Percentiles rank a stretch among this genome's conserved stretches.
These are phyloP conservation scores for Phocoena phocoena DNA, from an alignment of 2,113 vertebrate species.

Conservation along the genomic window DNA sequence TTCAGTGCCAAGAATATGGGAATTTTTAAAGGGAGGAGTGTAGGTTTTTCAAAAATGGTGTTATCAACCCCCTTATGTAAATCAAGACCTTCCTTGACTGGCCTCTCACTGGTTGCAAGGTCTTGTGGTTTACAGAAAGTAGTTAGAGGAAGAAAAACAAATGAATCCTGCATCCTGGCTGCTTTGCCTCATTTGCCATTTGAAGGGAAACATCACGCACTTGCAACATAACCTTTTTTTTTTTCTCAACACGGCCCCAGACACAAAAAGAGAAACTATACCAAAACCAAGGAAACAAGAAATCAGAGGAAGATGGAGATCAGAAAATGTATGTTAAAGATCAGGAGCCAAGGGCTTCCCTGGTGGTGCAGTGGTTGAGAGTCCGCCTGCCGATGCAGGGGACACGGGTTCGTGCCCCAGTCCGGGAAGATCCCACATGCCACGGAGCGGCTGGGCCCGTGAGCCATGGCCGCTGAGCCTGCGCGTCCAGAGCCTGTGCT, in stretches of 20 bases:
- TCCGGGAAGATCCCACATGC: no score
- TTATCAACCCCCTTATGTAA: not conserved
- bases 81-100: not conserved
- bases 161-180: not conserved
- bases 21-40: not conserved
- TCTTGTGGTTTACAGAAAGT: not conserved
- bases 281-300: slow-evolving; percentile 1
- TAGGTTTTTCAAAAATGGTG: not conserved
- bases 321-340: not conserved
- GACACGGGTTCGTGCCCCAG: no score
- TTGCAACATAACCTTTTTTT: not conserved
- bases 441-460: fast-evolving
- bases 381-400: no score
- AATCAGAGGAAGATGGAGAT: not conserved
- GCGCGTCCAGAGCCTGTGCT: no score
- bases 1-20: not conserved
- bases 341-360: not conserved
- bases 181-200: not conserved
- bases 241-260: not conserved
- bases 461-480: no score
- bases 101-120: not conserved
- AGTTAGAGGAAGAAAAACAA: not conserved
- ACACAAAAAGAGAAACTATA: not conserved
- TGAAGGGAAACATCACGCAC: not conserved
- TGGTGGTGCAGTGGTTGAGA: no score